Evolutionary conservation across 1,140 invertebrate species (phyloP).

Genomic region (Cotesia vestalis): DNA sequence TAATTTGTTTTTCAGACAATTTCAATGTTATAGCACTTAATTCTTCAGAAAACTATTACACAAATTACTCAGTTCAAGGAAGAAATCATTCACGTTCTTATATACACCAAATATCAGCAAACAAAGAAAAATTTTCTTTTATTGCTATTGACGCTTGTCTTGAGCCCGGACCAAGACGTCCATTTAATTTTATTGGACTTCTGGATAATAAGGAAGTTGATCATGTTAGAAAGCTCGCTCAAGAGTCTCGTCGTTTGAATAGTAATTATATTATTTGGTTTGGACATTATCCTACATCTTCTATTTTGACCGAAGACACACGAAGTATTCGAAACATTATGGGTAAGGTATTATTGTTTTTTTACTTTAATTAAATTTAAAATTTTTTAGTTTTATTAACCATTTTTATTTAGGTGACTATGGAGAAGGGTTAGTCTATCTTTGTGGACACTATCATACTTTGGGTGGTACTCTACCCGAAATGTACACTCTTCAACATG

Average conservation of each 20-base stretch:
- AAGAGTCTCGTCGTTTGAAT: slow-evolving; percentile 61
- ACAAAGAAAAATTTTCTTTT: slow-evolving; percentile 76
- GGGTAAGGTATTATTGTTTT: slow-evolving; percentile 50
- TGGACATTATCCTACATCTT: slow-evolving; percentile 93
- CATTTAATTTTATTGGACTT: slow-evolving; percentile 92
- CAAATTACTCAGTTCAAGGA: slow-evolving; percentile 85
- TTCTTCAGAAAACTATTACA: slow-evolving; percentile 80
- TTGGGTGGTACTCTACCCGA: slow-evolving; percentile 79
- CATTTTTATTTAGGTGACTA: slow-evolving; percentile 56
- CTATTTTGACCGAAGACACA: slow-evolving; percentile 75
- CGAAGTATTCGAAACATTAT: slow-evolving; percentile 70
- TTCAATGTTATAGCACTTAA: slow-evolving; percentile 81
- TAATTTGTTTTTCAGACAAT: slow-evolving; percentile 77
- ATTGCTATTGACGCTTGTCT: slow-evolving; percentile 89
- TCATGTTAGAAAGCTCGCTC: slow-evolving; percentile 66
- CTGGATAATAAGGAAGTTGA: slow-evolving; percentile 71
- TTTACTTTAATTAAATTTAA: slow-evolving; percentile 16
- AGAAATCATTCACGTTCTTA: slow-evolving; percentile 77
- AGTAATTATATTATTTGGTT: slow-evolving; percentile 81
- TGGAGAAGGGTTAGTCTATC: slow-evolving; percentile 73
- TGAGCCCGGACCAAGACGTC: slow-evolving; percentile 84
- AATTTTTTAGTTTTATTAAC: slow-evolving; percentile 26
- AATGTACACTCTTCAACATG: slow-evolving; percentile 88
- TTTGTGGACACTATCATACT: slow-evolving; percentile 94
- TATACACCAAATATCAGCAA: slow-evolving; percentile 71